Conservation (phyloP, 2,113 vertebrate species). For the Eptesicus fuscus region DNA sequence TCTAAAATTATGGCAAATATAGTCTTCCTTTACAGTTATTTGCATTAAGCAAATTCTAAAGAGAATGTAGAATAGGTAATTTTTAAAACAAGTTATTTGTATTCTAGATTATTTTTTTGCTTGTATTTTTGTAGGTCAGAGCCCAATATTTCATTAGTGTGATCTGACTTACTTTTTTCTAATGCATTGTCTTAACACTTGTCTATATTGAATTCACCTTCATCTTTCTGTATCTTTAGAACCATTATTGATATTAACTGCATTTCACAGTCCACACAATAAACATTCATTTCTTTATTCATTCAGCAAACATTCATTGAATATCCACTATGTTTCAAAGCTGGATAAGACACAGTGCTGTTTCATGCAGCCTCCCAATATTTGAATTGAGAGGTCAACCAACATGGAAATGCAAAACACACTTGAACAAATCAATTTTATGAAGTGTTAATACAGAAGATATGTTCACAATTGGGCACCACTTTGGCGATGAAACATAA, state of each 20-base stretch:
- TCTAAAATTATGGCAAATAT: slow-evolving; percentile 1
- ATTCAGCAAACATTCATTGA: neutral
- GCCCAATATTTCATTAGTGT: neutral
- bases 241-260: neutral
- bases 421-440: neutral
- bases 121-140: slow-evolving; percentile 1
- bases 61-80: neutral
- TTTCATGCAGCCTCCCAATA: neutral
- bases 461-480: neutral
- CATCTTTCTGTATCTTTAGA: slow-evolving; percentile 20
- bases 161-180: slow-evolving; percentile 18
- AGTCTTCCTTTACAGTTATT: neutral
- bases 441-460: neutral
- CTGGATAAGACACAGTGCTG: neutral
- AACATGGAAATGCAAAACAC: neutral
- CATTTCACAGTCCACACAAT: neutral
- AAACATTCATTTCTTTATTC: slow-evolving; percentile 2
- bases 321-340: neutral
- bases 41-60: neutral
- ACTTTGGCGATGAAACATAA: neutral
- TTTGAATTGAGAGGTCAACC: neutral
- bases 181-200: neutral
- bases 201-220: neutral
- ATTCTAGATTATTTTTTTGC: neutral
- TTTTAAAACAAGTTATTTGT: slow-evolving; percentile 7